Evolutionary conservation across 2,797 vertebrate genomes (phyloP), one percentile per base, ranked within the genome.

Genomic region (Oceanodroma leucorhoa): DNA sequence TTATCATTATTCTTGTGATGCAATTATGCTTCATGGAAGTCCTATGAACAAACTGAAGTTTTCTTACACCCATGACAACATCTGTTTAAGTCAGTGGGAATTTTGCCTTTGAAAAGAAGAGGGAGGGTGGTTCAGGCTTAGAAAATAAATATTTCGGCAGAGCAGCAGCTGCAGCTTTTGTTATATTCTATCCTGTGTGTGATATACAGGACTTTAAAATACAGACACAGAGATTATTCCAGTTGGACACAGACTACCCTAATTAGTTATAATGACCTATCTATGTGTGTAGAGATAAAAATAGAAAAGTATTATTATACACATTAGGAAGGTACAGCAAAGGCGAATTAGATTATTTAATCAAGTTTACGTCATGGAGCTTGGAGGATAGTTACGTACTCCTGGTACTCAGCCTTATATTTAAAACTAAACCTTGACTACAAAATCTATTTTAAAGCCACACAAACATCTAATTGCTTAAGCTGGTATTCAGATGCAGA

Each of bases 41-140:
- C 26, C 8, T 22, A 20, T 10, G 21, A 90, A 53, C 36, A 78
- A 83, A 62, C 17, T 53, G 14, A 19, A 36, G 22, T 67, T 71
- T 41, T 70, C 19, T 62, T 77, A 36, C 2, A 75, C 11, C 2
- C 0, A 0, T 84, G 41, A 57, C 34, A 84, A 40, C 34, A 83
- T 61, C 16, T 66, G 8, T 70, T 61, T 16, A 85, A 82, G 16
- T 54, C 48, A 10, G 10, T 48, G 43, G 16, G 30, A 55, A 54
- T 66, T 78, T 58, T 51, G 32, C n/a, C 48, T 86, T 78, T 41
- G 18, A 73, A 87, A 87, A 10, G 14, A 55, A 16, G 14, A 5
- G 1, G 6, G 10, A 2, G 14, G 4, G 16, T 1, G 2, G 7
- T 22, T 26, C 21, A 20, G 23, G 9, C 19, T 85, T 70, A 36